These are phyloP conservation scores for Cosmia trapezina DNA, from an alignment of 2,888 invertebrate genomes.

Conservation along the genomic window DNA sequence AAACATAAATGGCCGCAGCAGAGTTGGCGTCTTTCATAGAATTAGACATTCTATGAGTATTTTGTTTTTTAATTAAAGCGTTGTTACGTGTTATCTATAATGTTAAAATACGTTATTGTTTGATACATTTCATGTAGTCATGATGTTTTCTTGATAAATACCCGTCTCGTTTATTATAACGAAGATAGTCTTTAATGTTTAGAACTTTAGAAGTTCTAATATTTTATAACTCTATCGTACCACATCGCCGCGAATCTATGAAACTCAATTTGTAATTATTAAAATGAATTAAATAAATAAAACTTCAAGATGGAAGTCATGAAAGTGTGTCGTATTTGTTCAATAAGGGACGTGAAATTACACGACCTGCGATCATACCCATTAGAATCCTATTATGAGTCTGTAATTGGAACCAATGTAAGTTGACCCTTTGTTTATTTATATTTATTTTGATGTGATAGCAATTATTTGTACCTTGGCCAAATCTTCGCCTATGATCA, in stretches of 20 bases:
- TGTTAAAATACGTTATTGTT: constrained; percentile 2
- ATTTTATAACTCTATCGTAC: constrained; percentile 82
- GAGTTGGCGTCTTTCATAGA: constrained; percentile 79
- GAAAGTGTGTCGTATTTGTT: constrained; percentile 83
- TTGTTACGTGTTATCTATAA: neutral
- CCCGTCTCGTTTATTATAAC: constrained; percentile 13
- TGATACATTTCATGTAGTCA: neutral
- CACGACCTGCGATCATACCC: constrained; percentile 76
- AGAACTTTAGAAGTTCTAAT: constrained; percentile 78
- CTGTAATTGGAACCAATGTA: constrained; percentile 78
- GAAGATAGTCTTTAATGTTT: neutral
- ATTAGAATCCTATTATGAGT: constrained; percentile 76
- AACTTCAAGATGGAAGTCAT: constrained; percentile 70
- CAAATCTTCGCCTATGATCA: neutral
- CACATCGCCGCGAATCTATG: constrained; percentile 51
- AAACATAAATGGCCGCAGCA: constrained; percentile 70
- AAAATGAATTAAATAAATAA: constrained; percentile 35
- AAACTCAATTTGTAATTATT: constrained; percentile 38
- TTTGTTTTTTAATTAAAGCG: constrained; percentile 17
- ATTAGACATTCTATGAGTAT: constrained; percentile 77
- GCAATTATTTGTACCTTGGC: neutral
- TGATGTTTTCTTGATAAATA: neutral
- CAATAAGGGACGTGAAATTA: constrained; percentile 79
- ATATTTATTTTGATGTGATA: neutral
- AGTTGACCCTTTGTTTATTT: constrained; percentile 64